Conservation (phyloP, 1,140 invertebrate species). For the Copidosoma floridanum region DNA sequence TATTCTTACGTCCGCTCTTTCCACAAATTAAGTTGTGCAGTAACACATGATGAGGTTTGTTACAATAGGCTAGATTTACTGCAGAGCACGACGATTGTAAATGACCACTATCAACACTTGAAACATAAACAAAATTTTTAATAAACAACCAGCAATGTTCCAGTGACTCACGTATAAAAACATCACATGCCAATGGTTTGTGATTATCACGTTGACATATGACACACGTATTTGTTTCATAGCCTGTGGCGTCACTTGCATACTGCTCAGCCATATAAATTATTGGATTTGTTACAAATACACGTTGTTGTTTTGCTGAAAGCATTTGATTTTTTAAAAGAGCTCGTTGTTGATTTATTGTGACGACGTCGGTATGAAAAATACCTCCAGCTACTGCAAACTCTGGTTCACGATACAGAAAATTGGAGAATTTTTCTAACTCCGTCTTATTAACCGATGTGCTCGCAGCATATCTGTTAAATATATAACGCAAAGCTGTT, state of each 20-base stretch:
- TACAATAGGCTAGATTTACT: too few relatives aligned
- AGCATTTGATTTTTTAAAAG: neutral
- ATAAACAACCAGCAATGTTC: neutral
- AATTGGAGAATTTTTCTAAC: neutral
- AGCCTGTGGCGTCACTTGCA: neutral
- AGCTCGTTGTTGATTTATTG: neutral
- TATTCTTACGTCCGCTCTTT: too few relatives aligned
- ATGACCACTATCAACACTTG: too few relatives aligned
- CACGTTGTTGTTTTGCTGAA: neutral
- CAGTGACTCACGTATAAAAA: neutral
- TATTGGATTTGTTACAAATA: too few relatives aligned
- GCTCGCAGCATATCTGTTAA: slow-evolving; percentile 1
- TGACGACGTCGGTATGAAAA: neutral
- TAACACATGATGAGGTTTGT: too few relatives aligned
- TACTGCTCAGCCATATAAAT: too few relatives aligned
- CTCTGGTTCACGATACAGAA: neutral
- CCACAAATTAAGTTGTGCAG: too few relatives aligned
- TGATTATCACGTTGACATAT: neutral
- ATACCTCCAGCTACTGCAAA: neutral
- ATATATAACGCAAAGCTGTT: neutral
- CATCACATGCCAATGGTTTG: neutral
- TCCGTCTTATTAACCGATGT: neutral
- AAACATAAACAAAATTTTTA: neutral
- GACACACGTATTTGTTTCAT: neutral
- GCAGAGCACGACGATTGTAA: too few relatives aligned